A percentile compares a stretch with the other conserved stretches of the same genome.
phyloP scores from a whole-genome alignment of 2,113 vertebrate genomes.

The Daboia siamensis region DNA sequence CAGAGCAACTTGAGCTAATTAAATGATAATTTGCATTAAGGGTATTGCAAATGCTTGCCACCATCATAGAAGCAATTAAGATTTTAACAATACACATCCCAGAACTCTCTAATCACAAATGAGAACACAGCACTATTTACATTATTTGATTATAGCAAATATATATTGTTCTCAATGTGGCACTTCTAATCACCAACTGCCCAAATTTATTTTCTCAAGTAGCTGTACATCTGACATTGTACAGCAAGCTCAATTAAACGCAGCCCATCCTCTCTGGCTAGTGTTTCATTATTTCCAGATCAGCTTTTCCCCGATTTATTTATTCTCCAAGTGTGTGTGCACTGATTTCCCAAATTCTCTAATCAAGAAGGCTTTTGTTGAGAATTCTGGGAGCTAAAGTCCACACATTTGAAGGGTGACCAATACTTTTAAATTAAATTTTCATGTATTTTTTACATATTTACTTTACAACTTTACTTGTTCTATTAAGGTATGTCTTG shows the following conservation, averaged over 20 bases:
- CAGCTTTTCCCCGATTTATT: not conserved
- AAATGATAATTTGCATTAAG: not conserved
- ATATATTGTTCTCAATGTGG: not conserved
- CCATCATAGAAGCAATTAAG: not conserved
- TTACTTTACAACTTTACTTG: constrained; percentile 86
- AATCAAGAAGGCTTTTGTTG: not conserved
- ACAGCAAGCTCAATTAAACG: not conserved
- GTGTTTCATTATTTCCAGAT: not conserved
- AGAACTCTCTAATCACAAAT: not conserved
- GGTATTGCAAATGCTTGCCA: not conserved
- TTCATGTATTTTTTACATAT: constrained; percentile 54
- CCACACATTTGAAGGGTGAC: not conserved
- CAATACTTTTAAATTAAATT: not conserved
- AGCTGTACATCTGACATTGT: not conserved
- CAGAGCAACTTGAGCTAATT: not conserved
- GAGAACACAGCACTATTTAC: not conserved
- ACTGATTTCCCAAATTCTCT: not conserved
- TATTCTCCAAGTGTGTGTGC: not conserved
- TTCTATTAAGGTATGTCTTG: constrained; percentile 86
- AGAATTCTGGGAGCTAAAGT: not conserved
- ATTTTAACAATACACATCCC: not conserved
- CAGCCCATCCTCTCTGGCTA: not conserved
- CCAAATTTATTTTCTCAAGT: not conserved
- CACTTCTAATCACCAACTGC: not conserved
- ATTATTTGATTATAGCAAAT: not conserved